Conservation (phyloP, 2,113 vertebrate species). For the Salvelinus sp. region DNA sequence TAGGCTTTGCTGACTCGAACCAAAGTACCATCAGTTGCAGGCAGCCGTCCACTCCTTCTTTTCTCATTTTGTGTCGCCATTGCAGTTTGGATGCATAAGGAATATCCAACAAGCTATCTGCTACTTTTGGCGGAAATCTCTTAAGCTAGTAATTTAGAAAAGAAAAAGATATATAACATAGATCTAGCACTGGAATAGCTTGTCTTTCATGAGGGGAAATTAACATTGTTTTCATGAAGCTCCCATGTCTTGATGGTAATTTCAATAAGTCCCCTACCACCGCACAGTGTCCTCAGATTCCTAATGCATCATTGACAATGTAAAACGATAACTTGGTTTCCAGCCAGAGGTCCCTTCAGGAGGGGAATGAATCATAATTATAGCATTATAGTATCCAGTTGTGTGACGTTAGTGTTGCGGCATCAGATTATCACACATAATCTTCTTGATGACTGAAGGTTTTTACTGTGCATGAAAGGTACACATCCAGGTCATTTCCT, state of each 20-base stretch:
- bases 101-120: background rate
- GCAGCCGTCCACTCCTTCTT: background rate
- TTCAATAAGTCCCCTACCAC: conserved; percentile 5
- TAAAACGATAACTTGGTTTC: conserved; percentile 20
- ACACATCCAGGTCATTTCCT: background rate
- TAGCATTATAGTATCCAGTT: conserved; percentile 18
- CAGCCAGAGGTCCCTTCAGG: conserved; percentile 13
- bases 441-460: conserved; percentile 22
- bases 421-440: conserved; percentile 16
- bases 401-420: background rate
- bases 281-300: background rate
- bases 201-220: background rate
- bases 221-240: background rate
- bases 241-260: background rate
- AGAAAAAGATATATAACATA: too few species aligned
- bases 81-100: background rate
- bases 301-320: conserved; percentile 15
- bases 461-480: conserved; percentile 19
- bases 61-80: background rate
- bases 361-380: conserved; percentile 24
- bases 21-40: conserved; percentile 25
- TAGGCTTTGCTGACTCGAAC: conserved; percentile 50
- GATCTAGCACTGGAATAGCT: background rate
- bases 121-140: background rate
- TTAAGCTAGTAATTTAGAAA: too few species aligned